Percentiles rank a stretch among this genome's conserved stretches.
These are phyloP conservation scores for Bombus ignitus DNA, from an alignment of 1,140 invertebrate genomes.

Conservation along the genomic window DNA sequence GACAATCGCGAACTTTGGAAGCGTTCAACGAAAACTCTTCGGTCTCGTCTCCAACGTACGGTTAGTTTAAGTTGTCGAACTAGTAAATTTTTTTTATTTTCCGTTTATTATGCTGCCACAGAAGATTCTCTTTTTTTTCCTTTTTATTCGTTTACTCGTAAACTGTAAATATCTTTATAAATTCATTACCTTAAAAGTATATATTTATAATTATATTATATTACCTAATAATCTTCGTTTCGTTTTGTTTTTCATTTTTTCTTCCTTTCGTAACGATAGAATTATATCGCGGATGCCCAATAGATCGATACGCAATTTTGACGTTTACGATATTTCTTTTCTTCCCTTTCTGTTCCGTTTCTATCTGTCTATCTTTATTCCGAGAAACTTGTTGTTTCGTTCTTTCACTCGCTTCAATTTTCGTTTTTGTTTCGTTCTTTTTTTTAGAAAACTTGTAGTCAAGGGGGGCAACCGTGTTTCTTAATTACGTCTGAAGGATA, in stretches of 20 bases:
- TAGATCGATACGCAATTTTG: constrained; percentile 67
- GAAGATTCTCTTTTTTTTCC: constrained; percentile 72
- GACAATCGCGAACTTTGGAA: neutral
- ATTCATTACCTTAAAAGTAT: constrained; percentile 77
- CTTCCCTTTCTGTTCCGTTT: neutral
- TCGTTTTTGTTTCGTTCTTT: constrained; percentile 37
- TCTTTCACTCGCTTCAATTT: neutral
- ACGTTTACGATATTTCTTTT: neutral
- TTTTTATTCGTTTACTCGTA: constrained; percentile 63
- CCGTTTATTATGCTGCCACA: constrained; percentile 77
- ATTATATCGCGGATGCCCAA: constrained; percentile 62
- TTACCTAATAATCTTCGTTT: constrained; percentile 65
- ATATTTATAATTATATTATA: constrained; percentile 41
- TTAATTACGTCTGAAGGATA: constrained; percentile 49
- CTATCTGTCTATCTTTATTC: neutral
- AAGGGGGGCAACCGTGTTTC: constrained; percentile 68
- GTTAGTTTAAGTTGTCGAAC: constrained; percentile 79
- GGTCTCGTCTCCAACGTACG: constrained; percentile 73
- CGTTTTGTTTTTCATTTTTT: constrained; percentile 46
- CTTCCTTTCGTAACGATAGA: constrained; percentile 43
- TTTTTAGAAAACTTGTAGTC: constrained; percentile 77
- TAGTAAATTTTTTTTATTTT: constrained; percentile 69
- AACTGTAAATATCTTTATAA: constrained; percentile 80
- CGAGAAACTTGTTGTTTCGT: neutral
- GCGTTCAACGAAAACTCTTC: constrained; percentile 47